Evolutionary conservation across 2,113 vertebrate species (phyloP), one percentile per base, ranked within the genome.

Genomic region (Ophthalmolycus amberensis): DNA sequence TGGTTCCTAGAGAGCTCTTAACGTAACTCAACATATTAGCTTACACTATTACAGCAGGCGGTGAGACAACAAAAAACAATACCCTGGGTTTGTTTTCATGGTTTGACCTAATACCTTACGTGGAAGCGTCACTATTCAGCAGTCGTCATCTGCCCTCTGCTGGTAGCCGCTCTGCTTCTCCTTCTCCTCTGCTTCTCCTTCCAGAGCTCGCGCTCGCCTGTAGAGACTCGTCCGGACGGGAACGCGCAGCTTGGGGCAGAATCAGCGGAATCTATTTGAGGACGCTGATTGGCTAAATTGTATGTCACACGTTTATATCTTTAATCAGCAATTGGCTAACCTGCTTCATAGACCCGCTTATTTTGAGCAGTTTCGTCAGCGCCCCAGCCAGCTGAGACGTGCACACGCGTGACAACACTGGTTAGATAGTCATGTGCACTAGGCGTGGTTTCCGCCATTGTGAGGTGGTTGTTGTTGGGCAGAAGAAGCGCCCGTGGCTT

Each of bases 391-490:
- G 29, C 29, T 29, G 29, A 29, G 29, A 29, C 29, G 29, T 29
- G 29, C 29, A 29, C 29, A 29, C 29, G 29, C 29, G 29, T 25
- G 25, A 25, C 25, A 25, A 25, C 29, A 29, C 29, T 3, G 29
- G 29, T 52, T n/a, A 18, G 20, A 6, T 42, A 8, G 76, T 88
- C 73, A 87, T 38, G 74, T 82, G 59, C 11, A 1, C 4, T 46
- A 80, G 88, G 90, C 65, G 88, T 74, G 82, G 82, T 56, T 52
- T 65, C 0, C 25, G 2, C 22, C 18, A 2, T 12, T 0, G 16
- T 4, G 44, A 37, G 37, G 44, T 44, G 16, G 5, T 22, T 59
- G 70, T 60, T 10, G 84, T 62, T 6, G 6, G 69, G 72, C 48
- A 3, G 65, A 75, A 48, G 44, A 4, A 44, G 12, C 18, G 27